Evolutionary conservation across 2,113 vertebrate genomes (phyloP), one percentile per base, ranked within the genome.

Genomic region (Cromileptes altivelis): DNA sequence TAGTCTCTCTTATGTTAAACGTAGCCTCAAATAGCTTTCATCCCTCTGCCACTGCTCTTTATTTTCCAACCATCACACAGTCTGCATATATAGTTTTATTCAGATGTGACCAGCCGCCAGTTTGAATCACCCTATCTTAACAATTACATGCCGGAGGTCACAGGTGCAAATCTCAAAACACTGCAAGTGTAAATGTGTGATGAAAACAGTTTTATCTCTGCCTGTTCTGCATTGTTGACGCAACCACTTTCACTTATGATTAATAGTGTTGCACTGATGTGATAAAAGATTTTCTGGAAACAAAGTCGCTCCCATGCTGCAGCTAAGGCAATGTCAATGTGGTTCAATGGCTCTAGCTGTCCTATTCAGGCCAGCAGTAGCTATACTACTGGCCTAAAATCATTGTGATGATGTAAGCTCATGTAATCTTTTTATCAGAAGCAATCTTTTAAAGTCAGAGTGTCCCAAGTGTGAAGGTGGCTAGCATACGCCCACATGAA

Each of bases 1-100:
- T 77, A 81, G 86, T 87, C 81, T 88, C 89, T 80, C 21, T 47
- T 58, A 68, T 71, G 68, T 70, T 80, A 87, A 91, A 70, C 40
- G 12, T 27, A 77, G 45, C 71, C 78, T 84, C 69, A 67, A 70
- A 56, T 72, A 19, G 70, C 87, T 88, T 89, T 86, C 61, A 86
- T 82, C 70, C 21, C 57, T 63, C 57, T 69, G 33, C 62, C 33
- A 30, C 57, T 50, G 72, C 23, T 70, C 27, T 78, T 80, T 27
- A 74, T 79, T 87, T 69, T 18, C 72, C 40, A 57, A 70, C 64
- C 53, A 71, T 82, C 52, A 83, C 12, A 70, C 79, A 62, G 80
- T 63, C 76, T 30, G 42, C 7, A 2, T 23, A 50, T 57, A 50
- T 64, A 33, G 10, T 14, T 45, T 27, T 57, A 70, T 86, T 81